A percentile compares a stretch with the other conserved stretches of the same genome.
These are phyloP conservation scores for Betta splendens DNA, from an alignment of 2,797 vertebrate genomes.

Conservation along the genomic window DNA sequence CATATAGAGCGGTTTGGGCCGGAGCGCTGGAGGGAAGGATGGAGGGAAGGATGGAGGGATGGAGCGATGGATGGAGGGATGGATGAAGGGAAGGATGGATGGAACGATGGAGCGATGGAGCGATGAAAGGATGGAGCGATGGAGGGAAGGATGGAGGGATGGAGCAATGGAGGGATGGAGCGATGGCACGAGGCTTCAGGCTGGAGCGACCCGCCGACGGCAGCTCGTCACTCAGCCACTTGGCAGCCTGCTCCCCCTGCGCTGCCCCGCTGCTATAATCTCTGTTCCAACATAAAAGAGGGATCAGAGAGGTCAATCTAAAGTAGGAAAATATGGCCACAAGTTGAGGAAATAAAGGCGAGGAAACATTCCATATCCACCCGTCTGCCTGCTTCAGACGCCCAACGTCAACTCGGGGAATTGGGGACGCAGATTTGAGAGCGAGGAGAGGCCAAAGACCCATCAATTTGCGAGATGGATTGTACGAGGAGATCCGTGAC, in stretches of 20 bases:
- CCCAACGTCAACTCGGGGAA: slow-evolving; percentile 73
- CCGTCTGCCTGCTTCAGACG: slow-evolving; percentile 59
- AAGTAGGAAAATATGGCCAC: slow-evolving; percentile 75
- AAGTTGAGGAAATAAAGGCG: slow-evolving; percentile 63
- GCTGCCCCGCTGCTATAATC: slow-evolving; percentile 69
- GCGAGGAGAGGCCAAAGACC: slow-evolving; percentile 66
- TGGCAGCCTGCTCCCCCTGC: slow-evolving; percentile 67
- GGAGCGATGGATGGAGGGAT: too few relatives aligned
- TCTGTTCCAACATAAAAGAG: slow-evolving; percentile 71
- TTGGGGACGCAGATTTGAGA: slow-evolving; percentile 76
- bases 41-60: too few relatives aligned
- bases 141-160: too few relatives aligned
- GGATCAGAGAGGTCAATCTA: slow-evolving; percentile 83
- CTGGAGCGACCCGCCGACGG: slow-evolving; percentile 75
- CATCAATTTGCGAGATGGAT: slow-evolving; percentile 71
- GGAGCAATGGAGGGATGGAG: slow-evolving; percentile 70
- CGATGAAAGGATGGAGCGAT: slow-evolving; percentile 67
- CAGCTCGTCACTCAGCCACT: slow-evolving; percentile 72
- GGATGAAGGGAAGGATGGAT: too few relatives aligned
- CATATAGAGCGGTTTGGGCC: slow-evolving; percentile 84
- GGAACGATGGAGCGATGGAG: slow-evolving; percentile 69
- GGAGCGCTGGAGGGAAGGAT: too few relatives aligned
- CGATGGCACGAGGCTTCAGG: slow-evolving; percentile 72
- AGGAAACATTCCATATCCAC: slow-evolving; percentile 50
- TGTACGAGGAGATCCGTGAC: slow-evolving; percentile 57